These are phyloP conservation scores for Dermatophagoides farinae DNA, from an alignment of 1,140 invertebrate species.

Conservation along the genomic window DNA sequence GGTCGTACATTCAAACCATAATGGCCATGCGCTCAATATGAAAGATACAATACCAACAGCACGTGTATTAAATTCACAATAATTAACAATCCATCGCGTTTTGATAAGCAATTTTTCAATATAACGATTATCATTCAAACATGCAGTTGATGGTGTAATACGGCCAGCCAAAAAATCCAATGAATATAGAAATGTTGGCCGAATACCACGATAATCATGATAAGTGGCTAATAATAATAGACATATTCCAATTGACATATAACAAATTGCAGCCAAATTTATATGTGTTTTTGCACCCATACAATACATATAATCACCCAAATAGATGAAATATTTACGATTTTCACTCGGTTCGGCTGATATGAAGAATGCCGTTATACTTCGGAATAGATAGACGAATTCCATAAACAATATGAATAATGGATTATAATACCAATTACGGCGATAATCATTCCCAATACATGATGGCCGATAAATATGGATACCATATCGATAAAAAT, in stretches of 20 bases:
- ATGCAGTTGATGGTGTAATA: neutral
- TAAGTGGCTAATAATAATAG: neutral
- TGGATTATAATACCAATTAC: neutral
- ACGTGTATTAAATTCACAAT: neutral
- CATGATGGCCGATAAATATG: neutral
- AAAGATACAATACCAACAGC: neutral
- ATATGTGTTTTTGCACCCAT: slow-evolving; percentile 3
- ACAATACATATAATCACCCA: neutral
- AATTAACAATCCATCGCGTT: neutral
- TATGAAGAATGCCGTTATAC: neutral
- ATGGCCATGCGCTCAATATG: neutral
- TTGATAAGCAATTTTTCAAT: neutral
- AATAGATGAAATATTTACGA: neutral
- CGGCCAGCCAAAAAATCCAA: neutral
- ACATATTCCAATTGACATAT: neutral
- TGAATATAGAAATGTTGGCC: neutral
- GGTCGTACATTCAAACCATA: neutral
- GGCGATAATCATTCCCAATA: neutral
- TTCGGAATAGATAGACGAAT: neutral
- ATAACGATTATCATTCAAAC: neutral
- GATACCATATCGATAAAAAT: neutral
- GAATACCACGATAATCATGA: neutral
- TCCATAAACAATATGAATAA: neutral
- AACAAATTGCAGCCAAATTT: neutral
- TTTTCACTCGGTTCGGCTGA: neutral